These are phyloP conservation scores for Megaceryle maxima DNA, from an alignment of 2,113 vertebrate species.

Conservation along the genomic window DNA sequence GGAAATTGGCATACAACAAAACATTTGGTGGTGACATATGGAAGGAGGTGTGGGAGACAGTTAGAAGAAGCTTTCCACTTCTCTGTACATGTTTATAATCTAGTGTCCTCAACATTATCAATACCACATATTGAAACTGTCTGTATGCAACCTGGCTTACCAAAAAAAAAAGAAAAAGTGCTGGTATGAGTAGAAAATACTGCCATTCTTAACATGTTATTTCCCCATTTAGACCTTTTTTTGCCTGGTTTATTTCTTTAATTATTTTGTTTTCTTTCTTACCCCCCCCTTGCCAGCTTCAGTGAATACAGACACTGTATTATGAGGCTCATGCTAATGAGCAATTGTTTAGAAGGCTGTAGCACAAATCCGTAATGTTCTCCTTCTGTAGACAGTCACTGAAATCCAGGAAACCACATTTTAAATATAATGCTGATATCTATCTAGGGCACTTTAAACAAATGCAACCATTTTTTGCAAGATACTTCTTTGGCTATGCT, in stretches of 20 bases:
- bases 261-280: too few relatives aligned
- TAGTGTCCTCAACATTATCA: slow-evolving; percentile 8
- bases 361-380: neutral
- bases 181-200: neutral
- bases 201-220: neutral
- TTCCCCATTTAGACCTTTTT: neutral
- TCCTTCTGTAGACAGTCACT: neutral
- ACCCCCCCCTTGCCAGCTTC: neutral
- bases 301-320: neutral
- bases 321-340: neutral
- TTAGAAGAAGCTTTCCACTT: slow-evolving; percentile 14
- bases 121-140: slow-evolving; percentile 31
- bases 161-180: neutral
- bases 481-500: neutral
- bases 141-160: neutral
- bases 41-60: slow-evolving; percentile 33
- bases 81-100: slow-evolving; percentile 37
- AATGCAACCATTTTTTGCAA: neutral
- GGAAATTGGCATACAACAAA: slow-evolving; percentile 32
- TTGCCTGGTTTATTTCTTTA: neutral
- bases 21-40: slow-evolving; percentile 49
- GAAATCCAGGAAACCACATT: slow-evolving; percentile 32
- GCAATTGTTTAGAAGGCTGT: neutral
- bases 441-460: slow-evolving; percentile 26
- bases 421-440: slow-evolving; percentile 7